Evolutionary conservation across 2,113 vertebrate genomes (phyloP).

Genomic region (Onychostoma macrolepis): DNA sequence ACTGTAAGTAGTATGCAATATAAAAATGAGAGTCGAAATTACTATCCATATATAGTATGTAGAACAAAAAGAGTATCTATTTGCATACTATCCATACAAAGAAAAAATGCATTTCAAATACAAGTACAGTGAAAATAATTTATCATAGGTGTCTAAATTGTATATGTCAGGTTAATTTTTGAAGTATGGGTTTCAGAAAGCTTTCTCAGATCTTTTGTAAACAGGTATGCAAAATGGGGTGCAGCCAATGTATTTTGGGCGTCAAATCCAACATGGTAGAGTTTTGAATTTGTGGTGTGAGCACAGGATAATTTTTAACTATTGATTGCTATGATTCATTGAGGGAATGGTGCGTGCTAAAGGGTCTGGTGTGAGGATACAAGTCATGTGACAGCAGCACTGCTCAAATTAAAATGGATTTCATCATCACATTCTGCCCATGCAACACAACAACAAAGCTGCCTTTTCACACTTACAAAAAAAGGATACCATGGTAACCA

Average conservation of each 20-base stretch:
- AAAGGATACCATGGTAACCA: not conserved
- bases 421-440: not conserved
- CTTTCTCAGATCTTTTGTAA: not conserved
- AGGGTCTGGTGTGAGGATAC: not conserved
- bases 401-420: not conserved
- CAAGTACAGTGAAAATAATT: not conserved
- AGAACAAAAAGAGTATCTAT: no score
- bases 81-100: no score
- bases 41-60: no score
- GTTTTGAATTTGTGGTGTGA: not conserved
- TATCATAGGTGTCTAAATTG: not conserved
- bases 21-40: no score
- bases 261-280: not conserved
- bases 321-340: not conserved
- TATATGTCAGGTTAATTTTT: not conserved
- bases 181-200: not conserved
- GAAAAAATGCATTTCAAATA: not conserved
- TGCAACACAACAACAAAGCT: not conserved
- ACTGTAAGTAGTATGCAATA: no score
- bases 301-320: not conserved
- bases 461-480: not conserved
- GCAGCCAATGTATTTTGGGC: not conserved
- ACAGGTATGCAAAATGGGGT: not conserved
- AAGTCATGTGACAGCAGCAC: not conserved
- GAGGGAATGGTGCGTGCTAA: not conserved